Conservation (phyloP, 2,797 vertebrate species). For the Kryptopterus vitreolus region DNA sequence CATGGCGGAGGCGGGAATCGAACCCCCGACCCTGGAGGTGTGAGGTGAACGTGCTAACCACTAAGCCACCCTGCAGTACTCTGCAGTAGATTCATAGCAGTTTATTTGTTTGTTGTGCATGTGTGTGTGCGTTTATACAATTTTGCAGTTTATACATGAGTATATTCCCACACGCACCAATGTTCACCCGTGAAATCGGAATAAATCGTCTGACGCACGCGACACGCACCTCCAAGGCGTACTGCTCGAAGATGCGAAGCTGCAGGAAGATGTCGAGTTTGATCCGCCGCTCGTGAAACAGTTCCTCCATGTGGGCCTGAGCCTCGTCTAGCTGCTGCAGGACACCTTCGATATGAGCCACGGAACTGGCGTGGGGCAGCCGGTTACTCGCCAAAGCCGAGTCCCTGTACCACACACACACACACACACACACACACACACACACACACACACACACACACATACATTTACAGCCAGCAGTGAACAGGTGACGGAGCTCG, state of each 20-base stretch:
- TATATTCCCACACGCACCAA: no score
- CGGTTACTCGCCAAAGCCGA: conserved; percentile 84
- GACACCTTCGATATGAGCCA: conserved; percentile 93
- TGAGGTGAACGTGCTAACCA: no score
- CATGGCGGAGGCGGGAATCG: no score
- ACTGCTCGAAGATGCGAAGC: conserved; percentile 95
- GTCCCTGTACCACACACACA: conserved; percentile 73
- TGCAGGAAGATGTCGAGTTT: conserved; percentile 94
- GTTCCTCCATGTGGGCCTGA: conserved; percentile 95
- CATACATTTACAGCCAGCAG: background rate
- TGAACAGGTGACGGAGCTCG: background rate
- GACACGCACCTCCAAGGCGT: conserved; percentile 76
- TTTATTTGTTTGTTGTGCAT: no score
- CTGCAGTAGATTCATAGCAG: no score
- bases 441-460: conserved; percentile 5
- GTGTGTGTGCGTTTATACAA: no score
- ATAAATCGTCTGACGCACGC: background rate
- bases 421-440: conserved; percentile 33
- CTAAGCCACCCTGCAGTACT: no score
- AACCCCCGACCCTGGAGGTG: no score
- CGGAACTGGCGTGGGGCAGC: conserved; percentile 91
- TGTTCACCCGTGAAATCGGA: no score
- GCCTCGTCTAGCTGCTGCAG: conserved; percentile 95
- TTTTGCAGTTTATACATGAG: no score
- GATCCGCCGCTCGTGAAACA: conserved; percentile 95